phyloP scores from a whole-genome alignment of 1,140 invertebrate genomes.

The Meteorus sp. region DNA sequence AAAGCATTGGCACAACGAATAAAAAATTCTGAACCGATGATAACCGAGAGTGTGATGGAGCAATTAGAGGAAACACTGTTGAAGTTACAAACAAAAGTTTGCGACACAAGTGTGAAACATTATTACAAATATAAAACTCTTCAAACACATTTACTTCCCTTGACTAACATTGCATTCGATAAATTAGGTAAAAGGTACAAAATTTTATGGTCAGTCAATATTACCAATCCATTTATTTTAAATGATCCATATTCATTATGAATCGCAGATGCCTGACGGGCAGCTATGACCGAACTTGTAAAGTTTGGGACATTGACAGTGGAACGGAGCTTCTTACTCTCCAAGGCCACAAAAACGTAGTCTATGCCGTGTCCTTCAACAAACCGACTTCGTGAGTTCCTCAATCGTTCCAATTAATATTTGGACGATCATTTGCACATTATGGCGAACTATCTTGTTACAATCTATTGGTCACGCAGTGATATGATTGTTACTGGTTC shows the following conservation, averaged over 20 bases:
- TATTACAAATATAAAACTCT: conserved; percentile 72
- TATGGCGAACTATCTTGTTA: not conserved
- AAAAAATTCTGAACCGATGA: conserved; percentile 58
- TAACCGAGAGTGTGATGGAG: conserved; percentile 62
- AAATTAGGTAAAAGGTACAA: conserved; percentile 57
- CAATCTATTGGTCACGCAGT: conserved; percentile 50
- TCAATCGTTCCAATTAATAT: not conserved
- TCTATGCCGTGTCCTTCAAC: conserved; percentile 78
- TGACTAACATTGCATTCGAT: conserved; percentile 76
- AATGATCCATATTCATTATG: not conserved
- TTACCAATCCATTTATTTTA: not conserved
- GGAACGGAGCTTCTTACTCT: conserved; percentile 71
- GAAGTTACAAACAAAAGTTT: conserved; percentile 60
- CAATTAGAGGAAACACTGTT: conserved; percentile 60
- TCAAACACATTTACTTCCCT: conserved; percentile 73
- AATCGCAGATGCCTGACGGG: conserved; percentile 74
- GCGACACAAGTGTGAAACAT: conserved; percentile 61
- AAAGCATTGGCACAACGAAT: conserved; percentile 59
- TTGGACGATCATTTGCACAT: not conserved
- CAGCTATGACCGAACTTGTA: conserved; percentile 84
- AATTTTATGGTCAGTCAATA: not conserved
- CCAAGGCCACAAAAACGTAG: conserved; percentile 77
- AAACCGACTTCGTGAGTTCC: conserved; percentile 70
- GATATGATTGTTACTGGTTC: conserved; percentile 77
- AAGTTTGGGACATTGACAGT: conserved; percentile 76